Conservation (phyloP, 1,140 invertebrate species). For the Micrasema minimum region DNA sequence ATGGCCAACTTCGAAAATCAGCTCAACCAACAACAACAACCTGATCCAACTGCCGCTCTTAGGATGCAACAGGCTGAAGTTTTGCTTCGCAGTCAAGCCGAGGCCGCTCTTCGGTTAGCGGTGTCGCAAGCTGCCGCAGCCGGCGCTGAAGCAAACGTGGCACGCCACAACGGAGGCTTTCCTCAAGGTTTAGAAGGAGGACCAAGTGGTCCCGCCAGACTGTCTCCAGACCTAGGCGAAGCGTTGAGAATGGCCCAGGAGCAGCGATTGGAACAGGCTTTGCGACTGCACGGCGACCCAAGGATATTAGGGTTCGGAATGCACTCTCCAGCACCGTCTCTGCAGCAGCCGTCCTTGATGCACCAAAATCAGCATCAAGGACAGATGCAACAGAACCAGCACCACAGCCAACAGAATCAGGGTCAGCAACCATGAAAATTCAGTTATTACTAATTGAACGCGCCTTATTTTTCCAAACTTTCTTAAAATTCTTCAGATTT, state of each 20-base stretch:
- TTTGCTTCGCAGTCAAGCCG: slow-evolving; percentile 82
- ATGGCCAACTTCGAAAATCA: slow-evolving; percentile 55
- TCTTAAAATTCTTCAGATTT: slow-evolving; percentile 29
- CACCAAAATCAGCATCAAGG: slow-evolving; percentile 60
- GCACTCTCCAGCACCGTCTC: slow-evolving; percentile 59
- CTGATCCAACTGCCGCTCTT: slow-evolving; percentile 74
- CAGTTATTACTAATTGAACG: slow-evolving; percentile 68
- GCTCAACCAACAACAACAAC: slow-evolving; percentile 64
- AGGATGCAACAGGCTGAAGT: slow-evolving; percentile 84
- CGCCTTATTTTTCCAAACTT: slow-evolving; percentile 52
- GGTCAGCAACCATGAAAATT: slow-evolving; percentile 63
- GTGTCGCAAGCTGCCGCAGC: slow-evolving; percentile 69
- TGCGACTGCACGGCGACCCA: slow-evolving; percentile 77
- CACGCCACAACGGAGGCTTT: slow-evolving; percentile 66
- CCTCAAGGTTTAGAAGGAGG: slow-evolving; percentile 56
- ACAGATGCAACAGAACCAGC: slow-evolving; percentile 57
- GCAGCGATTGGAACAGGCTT: slow-evolving; percentile 82
- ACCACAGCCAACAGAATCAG: slow-evolving; percentile 63
- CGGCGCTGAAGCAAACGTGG: slow-evolving; percentile 56
- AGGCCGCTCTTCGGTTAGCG: slow-evolving; percentile 82
- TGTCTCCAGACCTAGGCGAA: slow-evolving; percentile 73
- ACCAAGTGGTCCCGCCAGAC: slow-evolving; percentile 63
- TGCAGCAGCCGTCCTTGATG: slow-evolving; percentile 57
- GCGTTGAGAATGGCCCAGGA: slow-evolving; percentile 80
- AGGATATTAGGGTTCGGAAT: slow-evolving; percentile 66